These are phyloP conservation scores for Ichneumon xanthorius DNA, from an alignment of 2,888 invertebrate genomes.

Conservation along the genomic window DNA sequence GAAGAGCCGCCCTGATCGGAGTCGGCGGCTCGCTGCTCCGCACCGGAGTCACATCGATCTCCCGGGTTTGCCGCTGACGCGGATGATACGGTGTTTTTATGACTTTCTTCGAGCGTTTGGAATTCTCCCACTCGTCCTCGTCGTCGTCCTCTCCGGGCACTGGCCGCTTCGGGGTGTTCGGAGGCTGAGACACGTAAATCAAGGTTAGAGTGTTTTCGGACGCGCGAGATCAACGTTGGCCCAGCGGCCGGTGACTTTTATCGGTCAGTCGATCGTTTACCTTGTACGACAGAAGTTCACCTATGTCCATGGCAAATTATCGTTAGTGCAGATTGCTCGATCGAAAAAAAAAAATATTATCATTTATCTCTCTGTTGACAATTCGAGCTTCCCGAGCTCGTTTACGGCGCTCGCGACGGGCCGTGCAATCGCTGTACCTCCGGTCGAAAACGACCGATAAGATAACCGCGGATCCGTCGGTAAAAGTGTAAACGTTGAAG, in stretches of 20 bases:
- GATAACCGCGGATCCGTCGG: no score
- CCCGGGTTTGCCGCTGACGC: conserved; percentile 82
- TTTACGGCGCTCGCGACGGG: not conserved
- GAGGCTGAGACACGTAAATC: conserved; percentile 87
- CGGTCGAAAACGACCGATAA: not conserved
- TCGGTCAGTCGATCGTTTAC: conserved; percentile 70
- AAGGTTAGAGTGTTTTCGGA: not conserved
- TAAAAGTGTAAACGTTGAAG: no score
- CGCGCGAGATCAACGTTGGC: not conserved
- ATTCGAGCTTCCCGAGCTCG: not conserved
- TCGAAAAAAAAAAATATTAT: not conserved
- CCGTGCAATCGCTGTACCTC: not conserved
- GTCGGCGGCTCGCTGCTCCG: conserved; percentile 78
- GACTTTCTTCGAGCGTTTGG: conserved; percentile 86
- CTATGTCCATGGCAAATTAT: conserved; percentile 83
- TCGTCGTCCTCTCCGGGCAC: conserved; percentile 88
- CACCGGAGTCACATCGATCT: conserved; percentile 72
- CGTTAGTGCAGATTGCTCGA: not conserved
- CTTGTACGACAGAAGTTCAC: conserved; percentile 85
- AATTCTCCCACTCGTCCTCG: conserved; percentile 88
- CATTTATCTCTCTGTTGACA: conserved; percentile 1
- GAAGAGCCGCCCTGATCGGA: conserved; percentile 83
- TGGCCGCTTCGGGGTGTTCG: conserved; percentile 92
- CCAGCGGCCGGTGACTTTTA: not conserved
- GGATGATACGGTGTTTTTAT: conserved; percentile 85